phyloP scores from a whole-genome alignment of 1,140 invertebrate genomes.

The Nebria ingens region DNA sequence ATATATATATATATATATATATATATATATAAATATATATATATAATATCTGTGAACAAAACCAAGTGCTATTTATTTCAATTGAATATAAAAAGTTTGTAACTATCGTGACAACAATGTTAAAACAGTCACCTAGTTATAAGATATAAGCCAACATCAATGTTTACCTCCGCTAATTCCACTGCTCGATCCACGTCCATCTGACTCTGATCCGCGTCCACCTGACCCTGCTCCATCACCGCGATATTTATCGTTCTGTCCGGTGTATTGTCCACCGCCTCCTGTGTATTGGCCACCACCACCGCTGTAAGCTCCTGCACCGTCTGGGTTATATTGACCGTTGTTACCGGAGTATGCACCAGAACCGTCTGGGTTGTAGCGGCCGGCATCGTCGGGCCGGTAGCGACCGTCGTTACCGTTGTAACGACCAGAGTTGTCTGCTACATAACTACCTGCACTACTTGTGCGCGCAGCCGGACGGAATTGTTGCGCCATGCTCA shows the following conservation, averaged over 20 bases:
- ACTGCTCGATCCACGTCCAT: neutral
- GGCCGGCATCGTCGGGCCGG: slow-evolving; percentile 15
- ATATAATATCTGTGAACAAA: too few relatives aligned
- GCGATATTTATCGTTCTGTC: neutral
- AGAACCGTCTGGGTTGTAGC: slow-evolving; percentile 17
- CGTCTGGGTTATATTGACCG: slow-evolving; percentile 13
- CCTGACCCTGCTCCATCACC: neutral
- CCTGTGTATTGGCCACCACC: slow-evolving; percentile 2
- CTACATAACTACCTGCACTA: slow-evolving; percentile 11
- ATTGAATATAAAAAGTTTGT: too few relatives aligned
- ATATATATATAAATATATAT: too few relatives aligned
- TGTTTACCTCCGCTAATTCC: too few relatives aligned
- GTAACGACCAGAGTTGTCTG: slow-evolving; percentile 12
- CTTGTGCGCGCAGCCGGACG: neutral
- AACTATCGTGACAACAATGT: too few relatives aligned
- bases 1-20: too few relatives aligned
- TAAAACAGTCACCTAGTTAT: too few relatives aligned
- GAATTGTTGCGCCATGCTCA: neutral
- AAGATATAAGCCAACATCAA: too few relatives aligned
- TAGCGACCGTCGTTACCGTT: slow-evolving; percentile 7
- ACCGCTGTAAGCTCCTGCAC: slow-evolving; percentile 14
- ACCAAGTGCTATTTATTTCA: too few relatives aligned
- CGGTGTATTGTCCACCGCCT: neutral
- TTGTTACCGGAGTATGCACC: slow-evolving; percentile 1
- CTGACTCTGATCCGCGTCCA: neutral